These are phyloP conservation scores for Troglohyphantes excavatus DNA, from an alignment of 2,888 invertebrate species.

Conservation along the genomic window DNA sequence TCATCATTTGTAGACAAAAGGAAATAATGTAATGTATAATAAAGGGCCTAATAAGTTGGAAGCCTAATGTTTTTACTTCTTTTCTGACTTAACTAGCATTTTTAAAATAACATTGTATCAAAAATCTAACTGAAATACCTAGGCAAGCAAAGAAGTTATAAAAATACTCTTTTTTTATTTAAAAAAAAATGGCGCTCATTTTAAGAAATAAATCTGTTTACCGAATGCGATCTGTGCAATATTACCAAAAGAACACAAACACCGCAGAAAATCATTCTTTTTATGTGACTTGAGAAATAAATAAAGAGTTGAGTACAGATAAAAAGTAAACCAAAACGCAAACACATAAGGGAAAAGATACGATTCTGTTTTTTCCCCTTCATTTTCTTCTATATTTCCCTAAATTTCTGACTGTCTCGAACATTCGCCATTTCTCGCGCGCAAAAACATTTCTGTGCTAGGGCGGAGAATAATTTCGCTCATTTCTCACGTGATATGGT, in stretches of 20 bases:
- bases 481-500: slow-evolving; percentile 57
- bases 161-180: too few species aligned
- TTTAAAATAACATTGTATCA: too few species aligned
- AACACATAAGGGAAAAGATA: background rate
- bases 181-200: too few species aligned
- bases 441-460: background rate
- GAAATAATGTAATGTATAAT: too few species aligned
- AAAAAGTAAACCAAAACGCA: background rate
- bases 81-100: too few species aligned
- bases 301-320: background rate
- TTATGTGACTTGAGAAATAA: background rate
- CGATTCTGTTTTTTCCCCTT: slow-evolving; percentile 16
- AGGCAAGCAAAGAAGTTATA: too few species aligned
- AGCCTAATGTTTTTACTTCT: too few species aligned
- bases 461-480: slow-evolving; percentile 48
- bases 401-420: slow-evolving; percentile 40
- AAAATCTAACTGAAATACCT: too few species aligned
- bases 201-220: slow-evolving; percentile 1
- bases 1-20: too few species aligned
- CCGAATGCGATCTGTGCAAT: background rate
- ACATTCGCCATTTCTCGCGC: slow-evolving; percentile 51
- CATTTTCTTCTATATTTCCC: slow-evolving; percentile 1
- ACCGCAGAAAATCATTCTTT: background rate
- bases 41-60: too few species aligned
- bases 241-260: background rate